Percentiles rank a stretch among this genome's conserved stretches.
Evolutionary conservation across 2,888 invertebrate species (phyloP).

Genomic region (Drosophila helvetica): DNA sequence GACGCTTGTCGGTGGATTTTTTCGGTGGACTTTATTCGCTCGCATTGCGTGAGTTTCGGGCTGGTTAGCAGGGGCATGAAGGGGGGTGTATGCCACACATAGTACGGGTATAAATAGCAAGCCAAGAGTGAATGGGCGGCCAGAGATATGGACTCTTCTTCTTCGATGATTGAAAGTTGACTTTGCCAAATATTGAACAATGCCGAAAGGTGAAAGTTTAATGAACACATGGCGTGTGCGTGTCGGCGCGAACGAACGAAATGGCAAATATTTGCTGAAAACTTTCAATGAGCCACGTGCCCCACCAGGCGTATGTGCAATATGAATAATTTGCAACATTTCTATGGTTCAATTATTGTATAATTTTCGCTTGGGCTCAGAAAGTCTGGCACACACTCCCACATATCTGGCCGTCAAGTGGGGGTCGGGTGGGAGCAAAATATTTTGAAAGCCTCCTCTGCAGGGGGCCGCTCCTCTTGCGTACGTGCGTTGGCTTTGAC

Average conservation of each 20-base stretch:
- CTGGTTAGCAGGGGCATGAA: slow-evolving; percentile 20
- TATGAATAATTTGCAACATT: slow-evolving; percentile 16
- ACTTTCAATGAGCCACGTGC: slow-evolving; percentile 41
- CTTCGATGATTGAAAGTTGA: slow-evolving; percentile 15
- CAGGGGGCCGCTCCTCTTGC: slow-evolving; percentile 11
- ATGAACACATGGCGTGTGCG: slow-evolving; percentile 68
- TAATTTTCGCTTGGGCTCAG: slow-evolving; percentile 2
- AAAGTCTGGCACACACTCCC: not conserved
- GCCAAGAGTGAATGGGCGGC: slow-evolving; percentile 23
- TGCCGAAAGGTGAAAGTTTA: slow-evolving; percentile 68
- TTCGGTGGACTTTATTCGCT: slow-evolving; percentile 10
- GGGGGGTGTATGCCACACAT: slow-evolving; percentile 8
- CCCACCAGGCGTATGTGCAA: slow-evolving; percentile 13
- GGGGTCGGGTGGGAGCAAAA: not conserved
- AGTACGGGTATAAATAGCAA: slow-evolving; percentile 39
- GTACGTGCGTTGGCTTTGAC: slow-evolving; percentile 29
- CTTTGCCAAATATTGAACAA: slow-evolving; percentile 28
- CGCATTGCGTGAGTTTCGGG: slow-evolving; percentile 57
- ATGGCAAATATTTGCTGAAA: slow-evolving; percentile 32
- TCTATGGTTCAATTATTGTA: slow-evolving; percentile 4
- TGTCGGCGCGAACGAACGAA: slow-evolving; percentile 24
- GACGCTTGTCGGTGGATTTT: slow-evolving; percentile 44
- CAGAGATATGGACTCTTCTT: slow-evolving; percentile 24
- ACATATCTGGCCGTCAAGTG: slow-evolving; percentile 2
- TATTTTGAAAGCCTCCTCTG: slow-evolving; percentile 17